Conservation (phyloP, 2,888 invertebrate genomes). For the Nymphalis urticae region DNA sequence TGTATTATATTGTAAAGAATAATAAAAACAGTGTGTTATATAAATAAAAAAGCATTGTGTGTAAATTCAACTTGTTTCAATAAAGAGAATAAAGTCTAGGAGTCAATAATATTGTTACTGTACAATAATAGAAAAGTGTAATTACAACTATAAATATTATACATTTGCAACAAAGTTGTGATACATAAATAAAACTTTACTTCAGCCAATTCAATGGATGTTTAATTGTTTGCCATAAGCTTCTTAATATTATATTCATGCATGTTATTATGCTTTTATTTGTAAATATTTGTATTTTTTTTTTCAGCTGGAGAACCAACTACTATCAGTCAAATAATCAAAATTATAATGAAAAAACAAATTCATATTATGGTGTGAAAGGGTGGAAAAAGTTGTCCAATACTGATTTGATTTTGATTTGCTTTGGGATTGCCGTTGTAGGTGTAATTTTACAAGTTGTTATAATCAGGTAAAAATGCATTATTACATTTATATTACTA, state of each 20-base stretch:
- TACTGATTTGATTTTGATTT: constrained; percentile 79
- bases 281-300: not conserved
- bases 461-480: constrained; percentile 80
- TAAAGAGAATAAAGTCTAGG: too few relatives aligned
- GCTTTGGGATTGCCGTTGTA: constrained; percentile 79
- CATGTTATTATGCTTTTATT: too few relatives aligned
- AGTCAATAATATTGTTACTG: too few relatives aligned
- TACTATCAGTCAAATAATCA: constrained; percentile 47
- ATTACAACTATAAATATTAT: too few relatives aligned
- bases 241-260: not conserved
- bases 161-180: not conserved
- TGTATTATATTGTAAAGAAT: too few relatives aligned
- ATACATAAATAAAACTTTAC: too few relatives aligned
- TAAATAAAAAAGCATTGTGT: too few relatives aligned
- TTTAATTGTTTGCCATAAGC: too few relatives aligned
- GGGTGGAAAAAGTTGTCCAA: constrained; percentile 84
- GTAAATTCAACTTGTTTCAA: too few relatives aligned
- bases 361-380: constrained; percentile 84
- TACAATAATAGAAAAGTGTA: too few relatives aligned
- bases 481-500: not conserved
- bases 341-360: constrained; percentile 43
- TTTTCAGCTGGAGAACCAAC: constrained; percentile 56
- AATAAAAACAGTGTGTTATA: too few relatives aligned
- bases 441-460: constrained; percentile 83
- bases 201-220: too few relatives aligned